phyloP scores from a whole-genome alignment of 2,888 invertebrate species.

The Philereme transversata region DNA sequence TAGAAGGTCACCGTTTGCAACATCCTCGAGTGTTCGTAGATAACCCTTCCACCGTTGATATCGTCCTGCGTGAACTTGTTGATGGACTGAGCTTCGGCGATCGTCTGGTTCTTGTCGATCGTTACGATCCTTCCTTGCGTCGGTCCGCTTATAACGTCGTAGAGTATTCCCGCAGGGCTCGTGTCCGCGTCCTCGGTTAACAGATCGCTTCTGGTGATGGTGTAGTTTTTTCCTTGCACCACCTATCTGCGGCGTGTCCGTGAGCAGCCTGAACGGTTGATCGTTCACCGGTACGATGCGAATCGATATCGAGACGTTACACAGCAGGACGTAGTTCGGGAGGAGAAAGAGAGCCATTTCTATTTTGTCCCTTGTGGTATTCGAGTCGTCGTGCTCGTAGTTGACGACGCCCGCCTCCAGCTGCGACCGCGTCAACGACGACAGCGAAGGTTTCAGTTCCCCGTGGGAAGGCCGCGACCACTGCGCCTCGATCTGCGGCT shows the following conservation, averaged over 20 bases:
- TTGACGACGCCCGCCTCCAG: conserved; percentile 89
- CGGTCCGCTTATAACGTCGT: conserved; percentile 93
- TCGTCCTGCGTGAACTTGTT: conserved; percentile 95
- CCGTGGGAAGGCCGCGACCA: conserved; percentile 88
- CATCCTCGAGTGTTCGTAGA: conserved; percentile 95
- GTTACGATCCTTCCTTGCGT: conserved; percentile 89
- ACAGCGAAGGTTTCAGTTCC: conserved; percentile 82
- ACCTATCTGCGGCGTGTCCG: conserved; percentile 92
- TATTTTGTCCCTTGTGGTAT: conserved; percentile 90
- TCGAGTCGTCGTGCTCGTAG: conserved; percentile 95
- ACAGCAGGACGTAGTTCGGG: conserved; percentile 89
- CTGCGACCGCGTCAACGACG: conserved; percentile 89
- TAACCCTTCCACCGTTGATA: conserved; percentile 90
- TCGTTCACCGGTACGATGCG: conserved; percentile 95
- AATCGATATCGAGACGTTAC: conserved; percentile 92
- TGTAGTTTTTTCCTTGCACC: conserved; percentile 93
- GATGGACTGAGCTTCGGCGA: conserved; percentile 82
- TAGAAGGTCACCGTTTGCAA: conserved; percentile 91
- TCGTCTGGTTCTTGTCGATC: conserved; percentile 81
- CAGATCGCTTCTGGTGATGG: conserved; percentile 89
- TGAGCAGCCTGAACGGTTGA: conserved; percentile 92
- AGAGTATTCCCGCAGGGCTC: conserved; percentile 90
- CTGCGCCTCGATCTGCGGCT: conserved; percentile 87
- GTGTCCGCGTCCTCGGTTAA: conserved; percentile 95
- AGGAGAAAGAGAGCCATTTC: conserved; percentile 89